These are phyloP conservation scores for Amiota minor DNA, from an alignment of 2,888 invertebrate genomes.

Conservation along the genomic window DNA sequence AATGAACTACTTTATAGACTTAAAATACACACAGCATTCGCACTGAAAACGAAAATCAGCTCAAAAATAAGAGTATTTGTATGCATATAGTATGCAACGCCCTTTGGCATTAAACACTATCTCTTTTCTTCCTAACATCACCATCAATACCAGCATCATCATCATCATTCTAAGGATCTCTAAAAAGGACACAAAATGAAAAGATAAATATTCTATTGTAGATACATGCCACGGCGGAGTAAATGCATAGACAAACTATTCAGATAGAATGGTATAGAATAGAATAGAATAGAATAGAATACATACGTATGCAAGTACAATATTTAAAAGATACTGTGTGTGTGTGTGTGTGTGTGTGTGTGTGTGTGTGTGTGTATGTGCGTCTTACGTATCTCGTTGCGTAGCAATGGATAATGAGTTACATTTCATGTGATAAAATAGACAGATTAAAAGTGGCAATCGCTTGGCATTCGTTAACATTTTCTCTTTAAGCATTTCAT, in stretches of 20 bases:
- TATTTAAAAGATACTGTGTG: too few relatives aligned
- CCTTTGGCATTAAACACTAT: background rate
- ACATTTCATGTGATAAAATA: background rate
- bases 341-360: too few relatives aligned
- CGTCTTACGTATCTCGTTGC: background rate
- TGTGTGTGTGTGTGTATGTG: too few relatives aligned
- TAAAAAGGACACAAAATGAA: background rate
- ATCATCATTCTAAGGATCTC: too few relatives aligned
- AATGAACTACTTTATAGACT: conserved; percentile 16
- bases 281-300: too few relatives aligned
- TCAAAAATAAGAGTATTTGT: too few relatives aligned
- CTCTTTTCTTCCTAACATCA: background rate
- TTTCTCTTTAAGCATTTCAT: background rate
- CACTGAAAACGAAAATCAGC: too few relatives aligned
- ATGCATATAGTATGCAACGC: conserved; percentile 5
- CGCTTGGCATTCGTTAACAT: background rate
- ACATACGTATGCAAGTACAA: too few relatives aligned
- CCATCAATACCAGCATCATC: background rate
- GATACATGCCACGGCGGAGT: background rate
- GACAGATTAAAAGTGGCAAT: conserved; percentile 4
- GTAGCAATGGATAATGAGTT: background rate
- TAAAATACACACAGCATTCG: background rate
- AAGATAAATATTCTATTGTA: background rate
- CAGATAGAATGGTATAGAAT: too few relatives aligned
- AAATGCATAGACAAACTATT: too few relatives aligned